These are phyloP conservation scores for Netelia melanura DNA, from an alignment of 2,888 invertebrate genomes.

Conservation along the genomic window DNA sequence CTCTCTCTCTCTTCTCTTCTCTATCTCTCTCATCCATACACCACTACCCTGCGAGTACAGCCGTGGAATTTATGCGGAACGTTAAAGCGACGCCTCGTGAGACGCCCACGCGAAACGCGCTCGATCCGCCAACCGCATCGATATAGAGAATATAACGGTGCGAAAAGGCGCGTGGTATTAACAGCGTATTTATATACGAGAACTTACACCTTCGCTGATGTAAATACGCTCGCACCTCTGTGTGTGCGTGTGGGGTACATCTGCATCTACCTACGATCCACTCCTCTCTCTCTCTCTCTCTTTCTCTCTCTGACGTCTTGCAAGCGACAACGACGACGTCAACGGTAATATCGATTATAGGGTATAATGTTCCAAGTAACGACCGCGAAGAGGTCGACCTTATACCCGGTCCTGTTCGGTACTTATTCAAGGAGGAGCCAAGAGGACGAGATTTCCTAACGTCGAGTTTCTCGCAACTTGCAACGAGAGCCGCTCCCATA, in stretches of 20 bases:
- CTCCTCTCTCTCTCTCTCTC: slow-evolving; percentile 7
- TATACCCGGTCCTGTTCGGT: slow-evolving; percentile 10
- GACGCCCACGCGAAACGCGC: slow-evolving; percentile 75
- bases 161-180: slow-evolving; percentile 60
- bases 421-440: slow-evolving; percentile 17
- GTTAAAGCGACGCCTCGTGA: slow-evolving; percentile 80
- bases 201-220: background rate
- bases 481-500: slow-evolving; percentile 23
- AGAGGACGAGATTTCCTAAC: slow-evolving; percentile 2
- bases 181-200: slow-evolving; percentile 31
- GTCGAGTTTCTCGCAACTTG: background rate
- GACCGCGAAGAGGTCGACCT: slow-evolving; percentile 54
- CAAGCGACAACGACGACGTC: slow-evolving; percentile 59
- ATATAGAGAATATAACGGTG: slow-evolving; percentile 74
- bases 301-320: slow-evolving; percentile 12
- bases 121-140: slow-evolving; percentile 64
- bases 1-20: slow-evolving; percentile 27
- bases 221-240: background rate
- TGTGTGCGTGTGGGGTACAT: slow-evolving; percentile 15
- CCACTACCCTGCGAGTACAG: slow-evolving; percentile 53
- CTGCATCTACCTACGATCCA: slow-evolving; percentile 50
- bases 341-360: slow-evolving; percentile 67
- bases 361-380: slow-evolving; percentile 67
- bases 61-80: slow-evolving; percentile 78
- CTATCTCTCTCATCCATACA: slow-evolving; percentile 48